Evolutionary conservation across 2,113 vertebrate genomes (phyloP).

Genomic region (Callospermophilus lateralis): DNA sequence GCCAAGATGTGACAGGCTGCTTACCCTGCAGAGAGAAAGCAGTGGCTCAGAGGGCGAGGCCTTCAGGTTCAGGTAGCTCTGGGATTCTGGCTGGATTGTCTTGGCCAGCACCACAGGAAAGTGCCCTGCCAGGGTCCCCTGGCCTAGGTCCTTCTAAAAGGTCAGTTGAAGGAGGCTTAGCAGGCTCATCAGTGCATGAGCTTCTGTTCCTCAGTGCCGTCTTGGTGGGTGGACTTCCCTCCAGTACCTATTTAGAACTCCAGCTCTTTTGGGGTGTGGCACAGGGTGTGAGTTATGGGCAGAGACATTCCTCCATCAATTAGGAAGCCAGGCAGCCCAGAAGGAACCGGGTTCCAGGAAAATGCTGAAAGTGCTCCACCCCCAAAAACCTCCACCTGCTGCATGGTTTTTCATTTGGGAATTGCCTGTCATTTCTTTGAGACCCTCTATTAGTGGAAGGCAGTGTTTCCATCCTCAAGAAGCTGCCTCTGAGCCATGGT

Average conservation of each 20-base stretch:
- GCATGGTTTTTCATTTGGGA: not conserved
- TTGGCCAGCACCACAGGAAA: not conserved
- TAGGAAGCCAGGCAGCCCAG: too few relatives aligned
- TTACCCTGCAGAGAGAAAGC: too few relatives aligned
- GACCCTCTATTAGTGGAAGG: not conserved
- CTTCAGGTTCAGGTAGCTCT: too few relatives aligned
- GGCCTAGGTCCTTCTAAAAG: not conserved
- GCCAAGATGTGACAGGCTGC: not conserved
- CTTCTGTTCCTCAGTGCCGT: rapidly evolving
- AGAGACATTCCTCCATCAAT: too few relatives aligned
- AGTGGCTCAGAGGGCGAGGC: too few relatives aligned
- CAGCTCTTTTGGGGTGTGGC: not conserved
- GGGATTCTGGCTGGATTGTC: not conserved
- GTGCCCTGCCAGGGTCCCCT: rapidly evolving
- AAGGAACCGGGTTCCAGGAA: rapidly evolving
- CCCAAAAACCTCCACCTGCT: rapidly evolving
- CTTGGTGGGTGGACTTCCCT: not conserved
- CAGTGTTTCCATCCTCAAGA: rapidly evolving
- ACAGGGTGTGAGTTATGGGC: rapidly evolving
- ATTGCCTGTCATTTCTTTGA: rapidly evolving
- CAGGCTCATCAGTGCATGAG: rapidly evolving
- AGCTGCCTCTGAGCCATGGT: not conserved
- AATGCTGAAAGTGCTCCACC: rapidly evolving
- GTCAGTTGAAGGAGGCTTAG: not conserved
- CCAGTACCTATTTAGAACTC: not conserved